phyloP scores from a whole-genome alignment of 2,113 vertebrate genomes.

The Erinaceus europaeus region DNA sequence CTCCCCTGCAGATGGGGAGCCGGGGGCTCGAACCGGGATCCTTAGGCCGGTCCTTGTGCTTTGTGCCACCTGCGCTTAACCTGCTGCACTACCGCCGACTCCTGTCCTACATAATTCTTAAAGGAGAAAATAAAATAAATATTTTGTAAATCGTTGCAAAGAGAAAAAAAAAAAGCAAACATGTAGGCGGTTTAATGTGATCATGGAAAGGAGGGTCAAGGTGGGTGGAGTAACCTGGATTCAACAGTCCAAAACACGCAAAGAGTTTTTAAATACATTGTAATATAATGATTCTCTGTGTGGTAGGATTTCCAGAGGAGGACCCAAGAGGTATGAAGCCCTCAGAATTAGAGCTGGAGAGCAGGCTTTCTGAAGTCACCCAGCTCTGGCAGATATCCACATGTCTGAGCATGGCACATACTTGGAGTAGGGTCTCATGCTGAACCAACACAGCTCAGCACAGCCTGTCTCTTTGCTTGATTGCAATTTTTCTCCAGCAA shows the following conservation, averaged over 20 bases:
- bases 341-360: background rate
- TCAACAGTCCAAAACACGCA: too few species aligned
- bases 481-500: background rate
- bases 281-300: background rate
- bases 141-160: conserved; percentile 38
- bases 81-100: too few species aligned
- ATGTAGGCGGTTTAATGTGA: background rate
- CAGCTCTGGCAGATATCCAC: background rate
- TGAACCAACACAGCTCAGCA: fast-evolving
- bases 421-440: background rate
- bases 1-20: too few species aligned
- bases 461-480: too few species aligned
- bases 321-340: background rate
- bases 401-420: too few species aligned
- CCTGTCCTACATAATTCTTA: too few species aligned
- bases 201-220: background rate
- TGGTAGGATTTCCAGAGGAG: background rate
- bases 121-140: conserved; percentile 31
- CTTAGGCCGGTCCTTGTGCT: too few species aligned
- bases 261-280: too few species aligned
- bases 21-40: too few species aligned
- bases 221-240: background rate
- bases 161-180: background rate
- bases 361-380: background rate
- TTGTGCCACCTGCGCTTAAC: too few species aligned